Evolutionary conservation across 2,797 vertebrate genomes (phyloP), one percentile per base, ranked within the genome.

Genomic region (Mus minutoides): DNA sequence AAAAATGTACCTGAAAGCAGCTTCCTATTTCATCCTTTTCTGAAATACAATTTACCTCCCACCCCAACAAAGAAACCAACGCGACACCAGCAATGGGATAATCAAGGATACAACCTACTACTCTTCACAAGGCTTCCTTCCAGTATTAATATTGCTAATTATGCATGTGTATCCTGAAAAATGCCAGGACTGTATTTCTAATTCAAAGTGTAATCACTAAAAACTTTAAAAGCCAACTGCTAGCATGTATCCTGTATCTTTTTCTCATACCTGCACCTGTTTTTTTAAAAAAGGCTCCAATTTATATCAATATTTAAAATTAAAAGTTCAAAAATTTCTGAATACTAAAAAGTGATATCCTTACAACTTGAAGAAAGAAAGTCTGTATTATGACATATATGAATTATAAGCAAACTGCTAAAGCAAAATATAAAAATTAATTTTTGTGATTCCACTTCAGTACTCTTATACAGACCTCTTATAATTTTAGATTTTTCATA

Each of bases 381-480:
- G 67, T 94, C 89, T 7, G 92, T 64, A 79, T 13, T 40, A 94
- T 92, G 19, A 12, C 3, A 69, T 80, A 91, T 31, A 73, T 94
- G 43, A 95, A 90, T 94, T 95, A 58, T 76, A 89, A 85, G 17
- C 34, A 86, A 86, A 8, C 73, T 85, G 94, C 90, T 96, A 86
- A 26, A 37, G 62, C 19, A 96, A 96, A 96, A 90, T 89, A 92
- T 82, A 62, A 91, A 96, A 94, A 91, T 89, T 93, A 90, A 92
- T 60, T 96, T 67, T 86, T 71, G 94, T 83, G 96, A 96, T 88
- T 97, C 4, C 52, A 56, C 54, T 93, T 89, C 90, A 93, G 16
- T 37, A 90, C 24, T 64, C 4, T 58, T 95, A 97, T 95, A 97
- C 2, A 82, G 49, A 67, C 58, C 40, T 64, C 43, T 46, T 91